These are phyloP conservation scores for Labeo calbasu DNA, from an alignment of 2,797 vertebrate species.

Conservation along the genomic window DNA sequence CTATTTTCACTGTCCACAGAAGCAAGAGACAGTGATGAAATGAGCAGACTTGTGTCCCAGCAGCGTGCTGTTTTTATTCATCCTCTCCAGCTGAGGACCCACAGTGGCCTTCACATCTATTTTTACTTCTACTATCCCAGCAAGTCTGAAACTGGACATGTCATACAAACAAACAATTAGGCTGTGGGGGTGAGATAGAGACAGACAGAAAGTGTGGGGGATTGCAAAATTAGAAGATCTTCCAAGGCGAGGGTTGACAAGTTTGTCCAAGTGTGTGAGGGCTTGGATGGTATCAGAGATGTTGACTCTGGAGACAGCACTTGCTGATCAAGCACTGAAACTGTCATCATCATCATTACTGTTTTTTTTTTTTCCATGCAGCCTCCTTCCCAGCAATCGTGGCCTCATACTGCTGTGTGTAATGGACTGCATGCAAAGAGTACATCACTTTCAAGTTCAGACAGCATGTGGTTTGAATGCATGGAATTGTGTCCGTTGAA, in stretches of 20 bases:
- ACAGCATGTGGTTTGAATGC: slow-evolving; percentile 15
- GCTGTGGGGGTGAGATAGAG: slow-evolving; percentile 23
- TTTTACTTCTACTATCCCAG: slow-evolving; percentile 52
- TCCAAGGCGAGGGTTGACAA: slow-evolving; percentile 4
- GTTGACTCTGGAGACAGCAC: slow-evolving; percentile 45
- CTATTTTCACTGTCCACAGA: slow-evolving; percentile 19
- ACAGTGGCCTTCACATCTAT: slow-evolving; percentile 40
- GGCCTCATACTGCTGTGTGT: slow-evolving; percentile 24
- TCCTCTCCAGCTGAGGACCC: slow-evolving; percentile 38
- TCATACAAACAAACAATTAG: slow-evolving; percentile 50
- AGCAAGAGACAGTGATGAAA: slow-evolving; percentile 42
- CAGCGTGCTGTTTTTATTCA: slow-evolving; percentile 38
- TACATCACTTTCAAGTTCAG: slow-evolving; percentile 32
- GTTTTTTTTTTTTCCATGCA: not conserved
- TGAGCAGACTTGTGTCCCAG: slow-evolving; percentile 24
- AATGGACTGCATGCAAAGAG: slow-evolving; percentile 36
- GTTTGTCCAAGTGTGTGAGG: slow-evolving; percentile 36
- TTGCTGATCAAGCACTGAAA: slow-evolving; percentile 49
- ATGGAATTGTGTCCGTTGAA: slow-evolving; percentile 22
- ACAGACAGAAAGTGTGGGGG: slow-evolving; percentile 29
- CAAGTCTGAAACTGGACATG: slow-evolving; percentile 47
- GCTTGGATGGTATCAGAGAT: slow-evolving; percentile 16
- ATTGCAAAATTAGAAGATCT: slow-evolving; percentile 23
- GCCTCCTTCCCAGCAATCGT: slow-evolving; percentile 25
- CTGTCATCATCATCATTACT: slow-evolving; percentile 44